Evolutionary conservation across 2,888 invertebrate species (phyloP).

Genomic region (Eledone cirrhosa): DNA sequence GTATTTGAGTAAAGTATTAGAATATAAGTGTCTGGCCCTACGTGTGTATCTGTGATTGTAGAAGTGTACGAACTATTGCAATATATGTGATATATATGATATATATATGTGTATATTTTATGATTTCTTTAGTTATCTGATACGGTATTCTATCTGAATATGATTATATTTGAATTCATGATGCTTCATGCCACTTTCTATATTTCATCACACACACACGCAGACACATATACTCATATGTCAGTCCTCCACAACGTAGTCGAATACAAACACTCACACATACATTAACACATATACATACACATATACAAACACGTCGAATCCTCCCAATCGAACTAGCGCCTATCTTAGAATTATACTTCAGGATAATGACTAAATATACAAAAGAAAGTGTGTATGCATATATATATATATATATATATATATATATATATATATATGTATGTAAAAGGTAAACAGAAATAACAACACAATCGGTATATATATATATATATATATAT

Average conservation of each 20-base stretch:
- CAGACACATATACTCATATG: neutral
- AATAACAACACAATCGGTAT: neutral
- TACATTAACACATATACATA: neutral
- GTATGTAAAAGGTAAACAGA: no score
- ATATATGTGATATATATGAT: no score
- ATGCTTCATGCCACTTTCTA: no score
- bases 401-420: neutral
- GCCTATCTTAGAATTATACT: no score
- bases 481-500: neutral
- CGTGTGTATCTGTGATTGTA: no score
- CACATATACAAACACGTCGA: neutral
- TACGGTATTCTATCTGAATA: no score
- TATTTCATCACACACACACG: neutral
- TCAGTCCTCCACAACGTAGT: neutral
- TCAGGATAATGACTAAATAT: neutral
- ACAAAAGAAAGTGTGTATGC: neutral
- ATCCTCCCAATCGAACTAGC: no score
- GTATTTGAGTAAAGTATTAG: neutral
- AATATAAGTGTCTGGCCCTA: neutral
- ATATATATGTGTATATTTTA: no score
- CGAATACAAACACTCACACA: neutral
- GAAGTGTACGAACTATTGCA: no score
- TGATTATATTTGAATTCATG: no score
- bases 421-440: neutral
- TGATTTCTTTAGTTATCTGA: no score